A percentile compares a stretch with the other conserved stretches of the same genome.
phyloP scores from a whole-genome alignment of 1,140 invertebrate genomes.

The Melipona quadrifasciata region DNA sequence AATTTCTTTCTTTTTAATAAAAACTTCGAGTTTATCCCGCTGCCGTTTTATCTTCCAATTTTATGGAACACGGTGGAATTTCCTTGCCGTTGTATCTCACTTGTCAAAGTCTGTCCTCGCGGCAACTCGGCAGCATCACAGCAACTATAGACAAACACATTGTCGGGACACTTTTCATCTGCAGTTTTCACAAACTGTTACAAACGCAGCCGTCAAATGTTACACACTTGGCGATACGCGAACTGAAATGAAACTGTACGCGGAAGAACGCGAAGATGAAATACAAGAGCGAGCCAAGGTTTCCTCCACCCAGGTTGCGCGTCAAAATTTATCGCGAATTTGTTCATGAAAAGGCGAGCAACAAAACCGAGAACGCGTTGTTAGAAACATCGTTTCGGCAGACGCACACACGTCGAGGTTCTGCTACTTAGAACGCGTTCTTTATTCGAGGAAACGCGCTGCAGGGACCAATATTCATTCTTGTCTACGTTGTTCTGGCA shows the following conservation, averaged over 20 bases:
- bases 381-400: background rate
- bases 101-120: background rate
- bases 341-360: background rate
- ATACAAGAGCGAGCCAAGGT: background rate
- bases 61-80: background rate
- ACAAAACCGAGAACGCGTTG: background rate
- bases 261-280: background rate
- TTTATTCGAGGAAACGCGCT: constrained; percentile 52
- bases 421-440: constrained; percentile 24
- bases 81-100: background rate
- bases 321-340: background rate
- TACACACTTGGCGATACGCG: background rate
- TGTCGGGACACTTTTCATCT: background rate
- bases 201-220: background rate
- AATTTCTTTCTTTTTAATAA: too few relatives aligned
- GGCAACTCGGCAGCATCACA: background rate
- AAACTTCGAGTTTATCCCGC: background rate
- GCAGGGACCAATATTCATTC: constrained; percentile 35
- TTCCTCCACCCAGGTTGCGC: background rate
- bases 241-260: background rate
- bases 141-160: background rate
- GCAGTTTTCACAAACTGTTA: background rate
- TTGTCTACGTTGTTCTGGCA: constrained; percentile 65
- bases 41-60: too few relatives aligned
- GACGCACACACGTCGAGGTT: background rate